Conservation (phyloP, 2,797 vertebrate genomes). For the Menidia menidia region DNA sequence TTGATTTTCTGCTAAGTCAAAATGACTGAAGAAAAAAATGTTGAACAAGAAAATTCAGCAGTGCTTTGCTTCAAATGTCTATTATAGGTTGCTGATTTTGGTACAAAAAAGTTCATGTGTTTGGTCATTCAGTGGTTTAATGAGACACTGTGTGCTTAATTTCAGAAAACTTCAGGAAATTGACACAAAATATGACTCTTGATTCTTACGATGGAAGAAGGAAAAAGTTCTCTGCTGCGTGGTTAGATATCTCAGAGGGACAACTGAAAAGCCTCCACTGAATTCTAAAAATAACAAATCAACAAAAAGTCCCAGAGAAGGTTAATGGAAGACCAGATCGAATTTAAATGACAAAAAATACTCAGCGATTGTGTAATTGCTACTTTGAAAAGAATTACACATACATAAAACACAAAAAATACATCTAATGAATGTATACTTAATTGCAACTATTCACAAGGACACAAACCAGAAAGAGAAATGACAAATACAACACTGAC, state of each 20-base stretch:
- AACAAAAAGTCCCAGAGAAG: neutral
- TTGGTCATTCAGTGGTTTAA: too few relatives aligned
- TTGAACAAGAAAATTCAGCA: too few relatives aligned
- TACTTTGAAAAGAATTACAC: neutral
- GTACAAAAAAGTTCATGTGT: too few relatives aligned
- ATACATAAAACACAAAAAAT: conserved; percentile 4
- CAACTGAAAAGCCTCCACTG: neutral
- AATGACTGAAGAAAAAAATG: too few relatives aligned
- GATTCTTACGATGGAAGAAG: neutral
- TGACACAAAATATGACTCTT: neutral
- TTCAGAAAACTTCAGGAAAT: too few relatives aligned
- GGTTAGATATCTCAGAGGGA: neutral
- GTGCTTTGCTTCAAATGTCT: too few relatives aligned
- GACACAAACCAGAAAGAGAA: neutral
- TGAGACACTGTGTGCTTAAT: too few relatives aligned
- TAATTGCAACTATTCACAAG: neutral
- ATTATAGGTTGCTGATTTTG: too few relatives aligned
- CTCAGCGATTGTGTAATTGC: neutral
- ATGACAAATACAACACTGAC: conserved; percentile 5
- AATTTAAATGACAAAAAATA: conserved; percentile 10
- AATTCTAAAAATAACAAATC: neutral
- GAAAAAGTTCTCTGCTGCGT: neutral
- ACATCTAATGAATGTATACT: neutral
- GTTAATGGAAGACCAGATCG: conserved; percentile 6
- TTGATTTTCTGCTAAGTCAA: too few relatives aligned